Base-by-base conservation (phyloP, 2,888 invertebrate genomes). In the Philhelius pedissequus region DNA sequence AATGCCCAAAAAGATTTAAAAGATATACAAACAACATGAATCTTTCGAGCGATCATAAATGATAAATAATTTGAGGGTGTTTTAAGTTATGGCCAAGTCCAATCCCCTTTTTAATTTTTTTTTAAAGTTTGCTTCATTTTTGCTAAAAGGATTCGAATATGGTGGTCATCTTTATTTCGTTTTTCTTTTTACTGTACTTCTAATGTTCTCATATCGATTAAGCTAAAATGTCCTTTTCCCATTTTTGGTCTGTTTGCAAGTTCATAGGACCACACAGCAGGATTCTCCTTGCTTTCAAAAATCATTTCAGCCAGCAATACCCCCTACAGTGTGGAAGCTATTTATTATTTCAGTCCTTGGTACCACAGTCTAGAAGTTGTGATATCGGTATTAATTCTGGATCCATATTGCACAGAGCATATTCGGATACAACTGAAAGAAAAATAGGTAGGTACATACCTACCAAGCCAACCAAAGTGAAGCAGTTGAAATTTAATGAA, bases 311-410 rank as follows among this genome's bases (percentile, higher is more conserved):
- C 20, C 30, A 32, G 25, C 20, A 32, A 52, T 5, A 58, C 60
- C 60, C 43, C 52, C 66, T 30, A 62, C 35, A 22, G 58, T 25
- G 66, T n/a, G 32, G 48, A 32, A 52, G 30, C 77, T 64, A 76
- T 81, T 68, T 73, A 82, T 68, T 76, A 76, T 58, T 60, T 50
- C 48, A 38, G 38, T 38, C 40, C 30, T 6, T 38, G 20, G 38
- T 22, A 38, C 76, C 32, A 56, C 7, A 66, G 54, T 64, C 76
- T 40, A 11, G 35, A 71, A 77, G n/a, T n/a, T n/a, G 77, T 82
- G 81, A 68, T 71, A 68, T 76, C 15, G 40, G 15, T 40, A 77
- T 82, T 82, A 71, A 71, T 73, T 76, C 45, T 50, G 52, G 2
- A 32, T 30, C 18, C 18, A 54, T 32, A 32, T 3, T 11, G 54